These are phyloP conservation scores for Cephalopterus ornatus DNA, from an alignment of 2,113 vertebrate genomes.

Conservation along the genomic window DNA sequence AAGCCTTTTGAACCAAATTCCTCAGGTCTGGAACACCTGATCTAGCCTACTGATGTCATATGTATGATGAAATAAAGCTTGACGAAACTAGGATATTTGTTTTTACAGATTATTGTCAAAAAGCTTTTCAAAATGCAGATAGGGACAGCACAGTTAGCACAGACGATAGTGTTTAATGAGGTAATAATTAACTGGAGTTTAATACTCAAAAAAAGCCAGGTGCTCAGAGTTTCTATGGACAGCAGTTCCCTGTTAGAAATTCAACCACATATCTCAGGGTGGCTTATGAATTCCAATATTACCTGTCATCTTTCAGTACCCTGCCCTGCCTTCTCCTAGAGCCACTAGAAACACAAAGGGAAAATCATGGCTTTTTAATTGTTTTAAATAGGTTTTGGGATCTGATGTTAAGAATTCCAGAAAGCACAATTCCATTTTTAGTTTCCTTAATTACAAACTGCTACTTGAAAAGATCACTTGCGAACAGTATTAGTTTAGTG, in stretches of 20 bases:
- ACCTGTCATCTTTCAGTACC: background rate
- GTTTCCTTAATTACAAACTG: background rate
- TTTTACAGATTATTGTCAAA: background rate
- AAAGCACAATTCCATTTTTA: background rate
- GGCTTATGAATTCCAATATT: background rate
- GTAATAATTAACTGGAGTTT: background rate
- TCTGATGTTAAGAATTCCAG: background rate
- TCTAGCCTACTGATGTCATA: background rate
- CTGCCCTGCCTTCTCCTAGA: background rate
- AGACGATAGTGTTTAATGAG: background rate
- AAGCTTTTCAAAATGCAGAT: background rate
- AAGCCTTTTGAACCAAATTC: background rate
- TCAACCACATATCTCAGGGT: background rate
- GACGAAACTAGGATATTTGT: background rate
- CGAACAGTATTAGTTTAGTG: background rate
- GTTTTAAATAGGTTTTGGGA: background rate
- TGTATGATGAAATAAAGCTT: background rate
- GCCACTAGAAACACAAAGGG: background rate
- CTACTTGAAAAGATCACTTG: background rate
- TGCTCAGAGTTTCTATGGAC: background rate
- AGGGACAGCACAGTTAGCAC: background rate
- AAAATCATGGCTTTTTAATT: background rate
- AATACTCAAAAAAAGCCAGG: background rate
- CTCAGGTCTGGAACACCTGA: background rate
- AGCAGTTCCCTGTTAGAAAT: background rate